Base-by-base conservation (phyloP, 2,797 vertebrate species). In the Catharus ustulatus region DNA sequence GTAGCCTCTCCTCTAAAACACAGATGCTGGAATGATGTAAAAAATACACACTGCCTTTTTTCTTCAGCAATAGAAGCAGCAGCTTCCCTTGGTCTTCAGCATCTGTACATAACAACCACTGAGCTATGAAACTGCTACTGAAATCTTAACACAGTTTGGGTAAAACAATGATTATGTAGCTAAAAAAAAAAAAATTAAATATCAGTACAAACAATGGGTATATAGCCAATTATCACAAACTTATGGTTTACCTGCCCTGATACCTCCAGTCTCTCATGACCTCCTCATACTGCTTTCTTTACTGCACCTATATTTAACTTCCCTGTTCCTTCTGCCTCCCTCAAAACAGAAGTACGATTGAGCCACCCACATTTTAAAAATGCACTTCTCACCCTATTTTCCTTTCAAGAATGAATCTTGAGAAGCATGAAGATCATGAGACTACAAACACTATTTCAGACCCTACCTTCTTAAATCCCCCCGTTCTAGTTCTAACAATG, bases 381-480 rank as follows among this genome's bases (percentile, higher is more conserved):
- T 73, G 52, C 32, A 94, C 67, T 96, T 93, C 71, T 73, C 90
- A 82, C 71, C 51, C 89, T 55, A 59, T 92, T 92, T 96, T 76
- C 55, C n/a, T 24, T 55, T 58, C 3, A 57, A 84, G 73, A 90
- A 66, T 42, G 11, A 74, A 32, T 68, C 46, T 46, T 66, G 55
- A 76, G 30, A 90, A 79, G 26, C 19, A 63, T 15, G 36, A 89
- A 62, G 57, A 84, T 67, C 61, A 85, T 29, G 17, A 92, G 49
- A 88, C 54, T 71, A 52, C 1, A 3, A 83, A 42, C 40, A 71
- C 38, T 58, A 36, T 46, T 85, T 88, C 58, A 77, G 30, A 19
- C 20, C 72, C 10, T 7, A 30, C 6, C 42, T 72, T n/a, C 71
- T 81, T 62, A 84, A 72, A 78, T 61, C 14, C 12, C 18, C 23